Evolutionary conservation across 2,797 vertebrate species (phyloP).

Genomic region (Huso huso): DNA sequence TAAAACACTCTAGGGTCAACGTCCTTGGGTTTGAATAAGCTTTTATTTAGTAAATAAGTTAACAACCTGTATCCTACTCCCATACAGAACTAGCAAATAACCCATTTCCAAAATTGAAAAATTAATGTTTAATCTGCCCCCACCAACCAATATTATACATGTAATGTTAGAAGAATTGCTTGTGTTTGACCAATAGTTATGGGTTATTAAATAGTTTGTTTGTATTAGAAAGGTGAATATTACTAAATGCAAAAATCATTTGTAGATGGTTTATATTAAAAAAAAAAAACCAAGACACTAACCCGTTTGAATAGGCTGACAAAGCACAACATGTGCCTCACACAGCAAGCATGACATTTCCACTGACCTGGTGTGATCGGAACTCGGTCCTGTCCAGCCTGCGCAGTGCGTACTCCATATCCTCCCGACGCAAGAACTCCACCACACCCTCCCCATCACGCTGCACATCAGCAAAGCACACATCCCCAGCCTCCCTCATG

Average conservation of each 20-base stretch:
- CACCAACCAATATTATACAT: too few species aligned
- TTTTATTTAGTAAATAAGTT: too few species aligned
- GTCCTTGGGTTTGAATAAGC: too few species aligned
- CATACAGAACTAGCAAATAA: too few species aligned
- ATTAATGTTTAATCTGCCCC: too few species aligned
- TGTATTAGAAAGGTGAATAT: neutral
- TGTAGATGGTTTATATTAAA: neutral
- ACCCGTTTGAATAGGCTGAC: neutral
- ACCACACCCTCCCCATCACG: conserved; percentile 76
- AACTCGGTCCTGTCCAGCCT: conserved; percentile 78
- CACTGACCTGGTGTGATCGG: conserved; percentile 69
- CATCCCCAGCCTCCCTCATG: conserved; percentile 75
- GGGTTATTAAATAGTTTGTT: too few species aligned
- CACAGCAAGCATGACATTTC: neutral
- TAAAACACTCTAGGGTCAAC: too few species aligned
- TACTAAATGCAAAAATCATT: neutral
- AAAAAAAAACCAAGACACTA: neutral
- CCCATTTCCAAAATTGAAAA: too few species aligned
- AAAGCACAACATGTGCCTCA: neutral
- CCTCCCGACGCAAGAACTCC: conserved; percentile 78
- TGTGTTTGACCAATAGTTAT: too few species aligned
- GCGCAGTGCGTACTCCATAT: conserved; percentile 76
- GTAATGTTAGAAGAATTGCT: too few species aligned
- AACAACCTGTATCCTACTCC: too few species aligned
- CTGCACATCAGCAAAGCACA: conserved; percentile 77